phyloP scores from a whole-genome alignment of 1,140 invertebrate species.

The Ectropis grisescens region DNA sequence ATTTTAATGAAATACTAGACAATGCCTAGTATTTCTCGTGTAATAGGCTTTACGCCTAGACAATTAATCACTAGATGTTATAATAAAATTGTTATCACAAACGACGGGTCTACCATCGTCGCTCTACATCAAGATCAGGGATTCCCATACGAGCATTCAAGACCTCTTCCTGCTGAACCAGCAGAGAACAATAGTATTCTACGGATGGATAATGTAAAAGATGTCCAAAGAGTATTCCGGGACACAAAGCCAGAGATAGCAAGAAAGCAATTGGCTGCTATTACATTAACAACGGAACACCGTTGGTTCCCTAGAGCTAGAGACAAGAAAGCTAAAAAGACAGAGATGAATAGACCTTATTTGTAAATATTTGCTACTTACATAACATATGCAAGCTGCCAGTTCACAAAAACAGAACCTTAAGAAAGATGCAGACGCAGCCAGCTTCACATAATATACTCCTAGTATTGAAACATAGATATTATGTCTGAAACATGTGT shows the following conservation, averaged over 20 bases:
- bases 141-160: conserved; percentile 88
- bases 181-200: conserved; percentile 68
- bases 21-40: too few relatives aligned
- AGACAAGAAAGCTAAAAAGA: conserved; percentile 77
- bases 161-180: conserved; percentile 74
- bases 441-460: too few relatives aligned
- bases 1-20: too few relatives aligned
- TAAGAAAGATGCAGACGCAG: too few relatives aligned
- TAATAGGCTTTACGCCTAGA: conserved; percentile 9
- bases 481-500: too few relatives aligned
- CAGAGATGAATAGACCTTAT: conserved; percentile 78
- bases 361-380: conserved; percentile 68
- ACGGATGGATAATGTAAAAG: conserved; percentile 73
- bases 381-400: too few relatives aligned
- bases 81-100: conserved; percentile 74
- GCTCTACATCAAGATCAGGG: conserved; percentile 88
- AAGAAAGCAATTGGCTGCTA: conserved; percentile 77
- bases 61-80: conserved; percentile 23
- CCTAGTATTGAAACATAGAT: too few relatives aligned
- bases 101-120: conserved; percentile 83
- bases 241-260: conserved; percentile 72
- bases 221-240: conserved; percentile 76
- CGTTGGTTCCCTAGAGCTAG: conserved; percentile 81
- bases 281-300: conserved; percentile 86
- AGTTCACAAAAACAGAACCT: too few relatives aligned